Base-by-base conservation (phyloP, 1,140 invertebrate species). In the Drosophila arizonae region DNA sequence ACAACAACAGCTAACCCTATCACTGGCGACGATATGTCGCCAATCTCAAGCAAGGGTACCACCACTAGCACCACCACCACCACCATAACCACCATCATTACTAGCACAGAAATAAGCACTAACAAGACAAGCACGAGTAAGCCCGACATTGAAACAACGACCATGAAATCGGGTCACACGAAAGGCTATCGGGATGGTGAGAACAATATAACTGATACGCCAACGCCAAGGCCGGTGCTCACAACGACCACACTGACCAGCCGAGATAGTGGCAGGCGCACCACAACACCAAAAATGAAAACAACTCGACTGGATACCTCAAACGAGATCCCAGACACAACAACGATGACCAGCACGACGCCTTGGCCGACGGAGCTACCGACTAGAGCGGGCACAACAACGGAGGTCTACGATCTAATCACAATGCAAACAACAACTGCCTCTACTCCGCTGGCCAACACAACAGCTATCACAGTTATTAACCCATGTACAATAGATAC, bases 401-500 rank as follows among this genome's bases (percentile, higher is more conserved):
- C 78, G 30, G 77, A 88, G 57, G 70, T 77, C 10, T 72, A 77
- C 30, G 77, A 75, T 41, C 54, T 78, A 56, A 63, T 75, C 24
- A 67, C 66, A 26, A 51, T 81, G 11, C 39, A 63, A 21, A 78
- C 77, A 21, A 77, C 88, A 26, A 85, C 73, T 33, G n/a, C 17
- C 43, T 50, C 63, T 57, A 64, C 76, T 58, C 79, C 74, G 51
- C 54, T 33, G 51, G 64, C 67, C 15, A 79, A 65, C 75, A 69
- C 75, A 41, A 88, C 85, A 56, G 67, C 78, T 56, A 90, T 77
- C 71, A 86, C 77, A 81, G 77, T 90, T 75, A 86, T 91, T 71
- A 94, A 90, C 86, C 72, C 77, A 73, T 91, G 90, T 91, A 90
- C 86, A 75, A 73, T 90, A 82, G 84, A 91, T 90, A 90, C 90